Evolutionary conservation across 2,797 vertebrate species (phyloP).

Genomic region (Echeneis naucrates): DNA sequence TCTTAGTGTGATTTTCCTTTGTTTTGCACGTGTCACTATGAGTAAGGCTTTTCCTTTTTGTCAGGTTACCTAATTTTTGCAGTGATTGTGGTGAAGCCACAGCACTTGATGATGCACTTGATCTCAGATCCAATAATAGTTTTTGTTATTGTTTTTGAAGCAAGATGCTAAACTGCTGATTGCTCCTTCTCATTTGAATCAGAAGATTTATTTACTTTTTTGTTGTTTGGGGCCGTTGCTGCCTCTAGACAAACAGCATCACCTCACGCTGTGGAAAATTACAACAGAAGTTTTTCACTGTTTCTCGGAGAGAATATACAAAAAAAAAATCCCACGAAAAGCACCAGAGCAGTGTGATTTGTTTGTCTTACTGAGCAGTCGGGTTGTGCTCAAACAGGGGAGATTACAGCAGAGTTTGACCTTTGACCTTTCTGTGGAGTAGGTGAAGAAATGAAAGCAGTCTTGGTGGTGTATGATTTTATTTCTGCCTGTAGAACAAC

Average conservation of each 20-base stretch:
- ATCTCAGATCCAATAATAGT: neutral
- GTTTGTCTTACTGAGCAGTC: neutral
- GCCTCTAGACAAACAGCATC: no score
- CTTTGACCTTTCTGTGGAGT: conserved; percentile 18
- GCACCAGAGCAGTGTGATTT: neutral
- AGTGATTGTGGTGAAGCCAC: neutral
- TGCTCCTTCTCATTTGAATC: neutral
- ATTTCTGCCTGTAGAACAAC: neutral
- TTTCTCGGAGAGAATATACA: neutral
- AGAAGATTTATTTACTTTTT: no score
- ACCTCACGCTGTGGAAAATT: no score
- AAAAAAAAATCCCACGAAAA: neutral
- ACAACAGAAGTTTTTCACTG: neutral
- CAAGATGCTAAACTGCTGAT: neutral
- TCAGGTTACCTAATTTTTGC: neutral
- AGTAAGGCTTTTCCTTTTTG: neutral
- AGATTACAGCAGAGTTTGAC: conserved; percentile 7
- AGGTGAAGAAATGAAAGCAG: neutral
- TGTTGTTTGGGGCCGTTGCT: neutral
- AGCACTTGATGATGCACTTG: no score
- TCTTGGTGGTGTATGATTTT: neutral
- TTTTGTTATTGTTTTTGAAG: neutral
- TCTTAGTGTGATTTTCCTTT: neutral
- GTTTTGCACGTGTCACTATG: neutral
- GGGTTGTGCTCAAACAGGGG: neutral